Evolutionary conservation across 2,113 vertebrate species (phyloP).

Genomic region (Cyprinodon variegatus): DNA sequence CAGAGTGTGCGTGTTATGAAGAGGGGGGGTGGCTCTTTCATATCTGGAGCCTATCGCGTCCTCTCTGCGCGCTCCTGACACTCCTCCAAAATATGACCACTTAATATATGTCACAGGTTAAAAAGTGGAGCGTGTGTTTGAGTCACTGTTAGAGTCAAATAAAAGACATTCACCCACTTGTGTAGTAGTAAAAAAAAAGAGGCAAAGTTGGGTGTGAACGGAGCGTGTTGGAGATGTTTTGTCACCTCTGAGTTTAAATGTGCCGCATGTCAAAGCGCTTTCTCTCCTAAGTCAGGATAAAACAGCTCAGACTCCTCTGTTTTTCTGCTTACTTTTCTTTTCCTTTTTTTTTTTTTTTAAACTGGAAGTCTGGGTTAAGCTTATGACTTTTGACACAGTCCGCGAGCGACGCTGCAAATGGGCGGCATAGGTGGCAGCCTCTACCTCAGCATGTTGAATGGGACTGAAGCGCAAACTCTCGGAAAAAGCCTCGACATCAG

Average conservation of each 20-base stretch:
- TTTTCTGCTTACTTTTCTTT: not conserved
- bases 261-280: conserved; percentile 24
- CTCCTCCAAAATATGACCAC: conserved; percentile 73
- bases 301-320: not conserved
- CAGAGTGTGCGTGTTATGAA: not conserved
- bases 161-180: conserved; percentile 25
- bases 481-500: conserved; percentile 79
- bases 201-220: conserved; percentile 9
- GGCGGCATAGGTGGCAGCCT: conserved; percentile 86
- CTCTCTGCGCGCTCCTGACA: conserved; percentile 49
- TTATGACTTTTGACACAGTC: conserved; percentile 74
- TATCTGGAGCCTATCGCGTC: conserved; percentile 72
- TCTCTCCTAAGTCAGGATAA: conserved; percentile 11
- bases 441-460: conserved; percentile 88
- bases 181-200: conserved; percentile 17
- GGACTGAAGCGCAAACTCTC: conserved; percentile 83
- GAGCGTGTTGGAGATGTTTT: conserved; percentile 11
- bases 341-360: conserved; percentile 18
- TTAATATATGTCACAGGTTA: conserved; percentile 74
- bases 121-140: conserved; percentile 61
- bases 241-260: conserved; percentile 20
- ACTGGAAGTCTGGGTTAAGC: conserved; percentile 50
- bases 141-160: conserved; percentile 54
- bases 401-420: conserved; percentile 80
- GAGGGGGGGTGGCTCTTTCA: conserved; percentile 45